A percentile compares a stretch with the other conserved stretches of the same genome.
Evolutionary conservation across 2,888 invertebrate genomes (phyloP).

Genomic region (Megastigmus dorsalis): DNA sequence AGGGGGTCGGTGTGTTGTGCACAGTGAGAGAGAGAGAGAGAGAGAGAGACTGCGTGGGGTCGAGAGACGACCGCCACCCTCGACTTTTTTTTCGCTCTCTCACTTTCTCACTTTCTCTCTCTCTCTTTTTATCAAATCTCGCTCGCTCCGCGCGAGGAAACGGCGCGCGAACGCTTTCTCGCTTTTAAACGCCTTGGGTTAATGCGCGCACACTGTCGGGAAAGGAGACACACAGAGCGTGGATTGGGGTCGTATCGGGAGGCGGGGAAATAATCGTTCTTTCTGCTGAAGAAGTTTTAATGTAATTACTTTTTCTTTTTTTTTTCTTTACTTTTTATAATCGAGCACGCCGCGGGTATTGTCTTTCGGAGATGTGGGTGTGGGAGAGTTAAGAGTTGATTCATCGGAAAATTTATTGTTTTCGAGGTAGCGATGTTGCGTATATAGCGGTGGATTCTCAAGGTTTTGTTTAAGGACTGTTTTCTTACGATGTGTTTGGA

Average conservation of each 20-base stretch:
- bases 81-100: conserved; percentile 54
- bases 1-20: no score
- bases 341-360: neutral
- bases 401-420: conserved; percentile 11
- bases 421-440: no score
- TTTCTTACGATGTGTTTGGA: no score
- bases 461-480: no score
- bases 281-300: conserved; percentile 39
- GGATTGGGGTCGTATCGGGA: neutral
- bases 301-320: conserved; percentile 54
- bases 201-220: neutral
- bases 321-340: conserved; percentile 14
- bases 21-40: no score
- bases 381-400: neutral
- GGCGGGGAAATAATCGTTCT: conserved; percentile 35
- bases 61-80: conserved; percentile 16
- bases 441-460: no score
- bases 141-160: conserved; percentile 16
- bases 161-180: conserved; percentile 13
- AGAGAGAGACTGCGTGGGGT: no score
- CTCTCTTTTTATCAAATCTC: conserved; percentile 14
- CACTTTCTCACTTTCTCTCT: conserved; percentile 41
- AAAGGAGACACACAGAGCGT: no score
- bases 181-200: conserved; percentile 21
- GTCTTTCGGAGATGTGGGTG: neutral